phyloP scores from a whole-genome alignment of 2,888 invertebrate species.

The Tetanocera ferruginea region DNA sequence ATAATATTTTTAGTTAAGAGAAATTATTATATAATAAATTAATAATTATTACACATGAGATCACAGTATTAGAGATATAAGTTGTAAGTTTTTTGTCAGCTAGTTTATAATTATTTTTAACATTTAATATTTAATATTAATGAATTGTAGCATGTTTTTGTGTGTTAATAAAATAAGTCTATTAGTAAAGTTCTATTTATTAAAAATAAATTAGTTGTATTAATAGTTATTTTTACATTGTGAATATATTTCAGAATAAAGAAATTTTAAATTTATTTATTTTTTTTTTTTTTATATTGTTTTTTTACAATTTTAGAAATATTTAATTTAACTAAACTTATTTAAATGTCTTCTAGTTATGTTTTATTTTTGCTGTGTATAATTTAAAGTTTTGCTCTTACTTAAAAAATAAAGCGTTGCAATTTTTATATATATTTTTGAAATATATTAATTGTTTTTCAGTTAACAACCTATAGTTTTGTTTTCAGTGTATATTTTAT shows the following conservation, averaged over 20 bases:
- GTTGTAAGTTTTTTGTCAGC: conserved; percentile 50
- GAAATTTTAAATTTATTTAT: conserved; percentile 38
- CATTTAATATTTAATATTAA: background rate
- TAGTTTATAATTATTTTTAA: conserved; percentile 15
- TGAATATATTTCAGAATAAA: conserved; percentile 27
- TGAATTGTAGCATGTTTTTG: conserved; percentile 51
- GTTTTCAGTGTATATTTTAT: conserved; percentile 49
- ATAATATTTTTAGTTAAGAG: background rate
- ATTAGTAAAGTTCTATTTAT: conserved; percentile 30
- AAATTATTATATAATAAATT: conserved; percentile 37
- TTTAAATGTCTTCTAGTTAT: conserved; percentile 44
- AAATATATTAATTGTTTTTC: conserved; percentile 47
- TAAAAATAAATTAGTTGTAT: conserved; percentile 11
- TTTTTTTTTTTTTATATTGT: conserved; percentile 42
- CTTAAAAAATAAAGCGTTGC: conserved; percentile 21
- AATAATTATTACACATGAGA: conserved; percentile 70
- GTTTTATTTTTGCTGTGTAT: conserved; percentile 40
- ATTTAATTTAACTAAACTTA: conserved; percentile 40
- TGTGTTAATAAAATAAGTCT: conserved; percentile 34
- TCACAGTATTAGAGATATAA: conserved; percentile 71
- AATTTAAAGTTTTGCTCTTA: conserved; percentile 43
- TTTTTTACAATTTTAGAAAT: conserved; percentile 46
- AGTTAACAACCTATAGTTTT: conserved; percentile 52
- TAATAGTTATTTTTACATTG: conserved; percentile 35
- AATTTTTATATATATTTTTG: conserved; percentile 19